Base-by-base conservation (phyloP, 2,113 vertebrate species). In the Apistogramma diplotaenia region DNA sequence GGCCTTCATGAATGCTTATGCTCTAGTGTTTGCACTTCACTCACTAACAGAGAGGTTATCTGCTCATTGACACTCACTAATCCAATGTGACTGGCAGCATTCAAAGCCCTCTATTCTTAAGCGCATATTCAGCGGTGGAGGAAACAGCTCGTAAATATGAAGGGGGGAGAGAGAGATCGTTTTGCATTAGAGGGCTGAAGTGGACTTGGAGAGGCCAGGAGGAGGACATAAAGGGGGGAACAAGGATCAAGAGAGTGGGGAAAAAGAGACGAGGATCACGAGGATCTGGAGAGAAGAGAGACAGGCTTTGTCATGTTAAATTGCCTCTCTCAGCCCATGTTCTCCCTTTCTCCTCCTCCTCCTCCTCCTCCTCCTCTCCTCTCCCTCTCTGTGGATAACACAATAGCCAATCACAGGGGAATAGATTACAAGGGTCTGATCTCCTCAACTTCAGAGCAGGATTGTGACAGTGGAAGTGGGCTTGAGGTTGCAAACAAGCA, bases 271-370 rank as follows among this genome's bases (percentile, higher is more conserved):
- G 85, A 90, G 78, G 71, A 74, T 91, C 90, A 85, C 15, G 57
- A 84, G 83, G 90, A 92, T 88, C 73, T 76, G 85, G 79, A 67
- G 82, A 89, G 83, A 85, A 79, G 81, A 84, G 86, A 62, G 92
- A 90, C 81, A 31, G 88, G 90, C 92, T 94, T 94, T 94, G 93
- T 94, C 92, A 94, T 93, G 94, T 92, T 93, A 94, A 94, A 94
- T 60, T 6, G 18, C 65, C 76, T 83, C 88, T 86, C 83, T 89
- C 67, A 13, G 74, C 49, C 78, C 86, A 77, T 84, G 87, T 85
- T 86, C 82, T 79, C 79, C 73, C 25, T 80, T 37, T 37, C 35
- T 37, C 35, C 9, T 37, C 8, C 33, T 35, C 33, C 33, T 31
- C 29, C 29, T 51, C 76, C 83, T 59, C 75, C 65, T 29, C 37